phyloP scores from a whole-genome alignment of 2,113 vertebrate species.

The Limanda limanda region DNA sequence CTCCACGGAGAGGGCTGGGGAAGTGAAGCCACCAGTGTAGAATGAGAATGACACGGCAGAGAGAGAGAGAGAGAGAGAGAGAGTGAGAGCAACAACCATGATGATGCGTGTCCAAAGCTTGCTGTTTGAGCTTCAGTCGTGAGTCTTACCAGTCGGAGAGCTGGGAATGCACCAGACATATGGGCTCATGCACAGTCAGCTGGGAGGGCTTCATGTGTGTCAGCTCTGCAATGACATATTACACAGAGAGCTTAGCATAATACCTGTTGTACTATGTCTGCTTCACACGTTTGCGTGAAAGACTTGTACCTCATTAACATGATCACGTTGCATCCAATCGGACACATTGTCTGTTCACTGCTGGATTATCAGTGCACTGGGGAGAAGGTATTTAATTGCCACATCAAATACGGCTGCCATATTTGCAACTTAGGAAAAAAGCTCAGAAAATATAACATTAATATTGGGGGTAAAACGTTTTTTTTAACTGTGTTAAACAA shows the following conservation, averaged over 20 bases:
- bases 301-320: neutral
- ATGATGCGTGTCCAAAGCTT: neutral
- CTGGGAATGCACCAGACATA: conserved; percentile 30
- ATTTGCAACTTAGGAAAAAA: neutral
- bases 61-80: too few species aligned
- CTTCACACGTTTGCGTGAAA: neutral
- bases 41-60: neutral
- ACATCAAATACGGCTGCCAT: neutral
- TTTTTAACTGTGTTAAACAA: too few species aligned
- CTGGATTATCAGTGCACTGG: neutral
- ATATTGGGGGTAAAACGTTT: too few species aligned
- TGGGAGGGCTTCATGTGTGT: neutral
- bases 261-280: neutral
- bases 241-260: neutral
- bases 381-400: neutral
- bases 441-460: too few species aligned
- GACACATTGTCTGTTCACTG: neutral
- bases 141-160: conserved; percentile 13
- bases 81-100: neutral
- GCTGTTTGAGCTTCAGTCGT: conserved; percentile 6
- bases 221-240: neutral
- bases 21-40: conserved; percentile 3
- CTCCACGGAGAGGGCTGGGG: conserved; percentile 18
- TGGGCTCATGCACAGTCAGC: conserved; percentile 20
- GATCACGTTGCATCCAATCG: neutral